Evolutionary conservation across 2,797 vertebrate genomes (phyloP).

Genomic region (Smutsia temminckii): DNA sequence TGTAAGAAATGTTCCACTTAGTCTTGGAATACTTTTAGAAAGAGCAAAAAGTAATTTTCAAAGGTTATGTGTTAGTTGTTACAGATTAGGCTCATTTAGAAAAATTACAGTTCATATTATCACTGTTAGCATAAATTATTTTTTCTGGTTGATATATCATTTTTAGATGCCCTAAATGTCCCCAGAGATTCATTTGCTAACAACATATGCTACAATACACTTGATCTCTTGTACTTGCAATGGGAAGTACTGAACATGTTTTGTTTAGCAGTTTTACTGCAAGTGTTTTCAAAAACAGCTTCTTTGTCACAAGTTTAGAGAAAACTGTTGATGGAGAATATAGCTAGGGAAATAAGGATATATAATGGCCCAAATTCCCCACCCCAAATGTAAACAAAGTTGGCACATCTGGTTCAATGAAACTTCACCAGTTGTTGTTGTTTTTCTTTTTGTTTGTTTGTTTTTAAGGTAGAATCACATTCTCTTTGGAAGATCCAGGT

Average conservation of each 20-base stretch:
- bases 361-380: background rate
- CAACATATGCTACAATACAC: background rate
- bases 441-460: background rate
- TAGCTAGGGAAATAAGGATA: background rate
- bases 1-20: background rate
- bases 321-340: background rate
- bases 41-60: background rate
- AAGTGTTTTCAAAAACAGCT: conserved; percentile 13
- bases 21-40: background rate
- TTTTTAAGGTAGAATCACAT: background rate
- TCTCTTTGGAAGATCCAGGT: background rate
- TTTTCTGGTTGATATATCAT: background rate
- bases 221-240: background rate
- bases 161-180: conserved; percentile 1
- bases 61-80: background rate
- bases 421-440: background rate
- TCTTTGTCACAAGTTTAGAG: background rate
- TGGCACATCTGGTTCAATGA: background rate
- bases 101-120: background rate
- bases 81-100: background rate
- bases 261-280: conserved; percentile 25
- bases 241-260: background rate
- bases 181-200: background rate
- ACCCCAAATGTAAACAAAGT: background rate
- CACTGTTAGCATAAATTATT: background rate